These are phyloP conservation scores for Drosophila sp. DNA, from an alignment of 1,140 invertebrate genomes.

Conservation along the genomic window DNA sequence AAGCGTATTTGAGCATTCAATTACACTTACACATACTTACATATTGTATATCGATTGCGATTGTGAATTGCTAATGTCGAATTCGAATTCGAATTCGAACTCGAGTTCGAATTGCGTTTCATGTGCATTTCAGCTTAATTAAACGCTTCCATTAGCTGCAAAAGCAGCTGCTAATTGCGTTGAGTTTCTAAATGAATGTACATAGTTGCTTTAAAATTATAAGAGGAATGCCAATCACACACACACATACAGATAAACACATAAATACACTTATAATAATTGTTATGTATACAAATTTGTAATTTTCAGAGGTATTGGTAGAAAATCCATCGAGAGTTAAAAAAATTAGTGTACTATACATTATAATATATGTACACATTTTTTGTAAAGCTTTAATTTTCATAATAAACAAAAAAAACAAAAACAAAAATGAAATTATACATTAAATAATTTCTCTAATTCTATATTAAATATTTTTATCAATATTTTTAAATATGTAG, in stretches of 20 bases:
- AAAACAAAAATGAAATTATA: no score
- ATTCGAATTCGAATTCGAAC: no score
- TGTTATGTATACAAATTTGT: no score
- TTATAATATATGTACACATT: no score
- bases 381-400: no score
- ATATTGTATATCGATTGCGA: conserved; percentile 11
- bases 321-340: no score
- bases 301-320: no score
- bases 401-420: no score
- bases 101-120: conserved; percentile 25
- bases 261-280: background rate
- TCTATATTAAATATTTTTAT: no score
- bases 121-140: conserved; percentile 56
- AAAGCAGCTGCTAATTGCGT: conserved; percentile 45
- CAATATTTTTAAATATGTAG: no score
- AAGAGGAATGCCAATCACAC: conserved; percentile 5
- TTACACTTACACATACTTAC: conserved; percentile 42
- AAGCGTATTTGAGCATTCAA: conserved; percentile 61
- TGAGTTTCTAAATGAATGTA: conserved; percentile 11
- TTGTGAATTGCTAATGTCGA: conserved; percentile 3
- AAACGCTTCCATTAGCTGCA: conserved; percentile 54
- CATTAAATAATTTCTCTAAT: no score
- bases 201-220: conserved; percentile 38
- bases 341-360: no score
- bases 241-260: background rate